Conservation (phyloP, 1,140 invertebrate genomes). For the Eriosoma lanigerum region DNA sequence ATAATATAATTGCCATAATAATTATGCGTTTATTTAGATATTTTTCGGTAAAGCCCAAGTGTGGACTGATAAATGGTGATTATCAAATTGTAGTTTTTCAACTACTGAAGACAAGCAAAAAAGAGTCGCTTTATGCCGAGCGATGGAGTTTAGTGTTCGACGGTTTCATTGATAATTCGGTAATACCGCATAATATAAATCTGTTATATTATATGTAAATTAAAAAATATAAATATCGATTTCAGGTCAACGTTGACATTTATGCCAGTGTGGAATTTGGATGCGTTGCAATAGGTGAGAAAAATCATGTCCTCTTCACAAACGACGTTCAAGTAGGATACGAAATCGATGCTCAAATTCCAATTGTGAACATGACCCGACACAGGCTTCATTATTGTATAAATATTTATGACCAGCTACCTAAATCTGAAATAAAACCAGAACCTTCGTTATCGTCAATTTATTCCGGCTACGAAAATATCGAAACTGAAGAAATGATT, state of each 20-base stretch:
- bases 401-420: not conserved
- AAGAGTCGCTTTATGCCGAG: slow-evolving; percentile 13
- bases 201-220: not conserved
- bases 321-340: not conserved
- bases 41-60: slow-evolving; percentile 18
- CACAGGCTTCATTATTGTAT: slow-evolving; percentile 6
- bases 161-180: slow-evolving; percentile 18
- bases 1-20: not conserved
- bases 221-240: not conserved
- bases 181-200: not conserved
- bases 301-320: not conserved
- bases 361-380: slow-evolving; percentile 16
- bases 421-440: not conserved
- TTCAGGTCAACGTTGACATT: not conserved
- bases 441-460: not conserved
- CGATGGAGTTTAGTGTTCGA: slow-evolving; percentile 23
- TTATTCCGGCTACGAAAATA: not conserved
- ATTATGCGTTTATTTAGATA: not conserved
- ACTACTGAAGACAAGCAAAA: not conserved
- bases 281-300: not conserved
- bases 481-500: not conserved
- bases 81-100: slow-evolving; percentile 35
- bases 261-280: slow-evolving; percentile 15
- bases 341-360: not conserved
- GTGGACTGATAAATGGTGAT: slow-evolving; percentile 12